Evolutionary conservation across 2,797 vertebrate genomes (phyloP).

Genomic region (Spinibarbus caldwelli): DNA sequence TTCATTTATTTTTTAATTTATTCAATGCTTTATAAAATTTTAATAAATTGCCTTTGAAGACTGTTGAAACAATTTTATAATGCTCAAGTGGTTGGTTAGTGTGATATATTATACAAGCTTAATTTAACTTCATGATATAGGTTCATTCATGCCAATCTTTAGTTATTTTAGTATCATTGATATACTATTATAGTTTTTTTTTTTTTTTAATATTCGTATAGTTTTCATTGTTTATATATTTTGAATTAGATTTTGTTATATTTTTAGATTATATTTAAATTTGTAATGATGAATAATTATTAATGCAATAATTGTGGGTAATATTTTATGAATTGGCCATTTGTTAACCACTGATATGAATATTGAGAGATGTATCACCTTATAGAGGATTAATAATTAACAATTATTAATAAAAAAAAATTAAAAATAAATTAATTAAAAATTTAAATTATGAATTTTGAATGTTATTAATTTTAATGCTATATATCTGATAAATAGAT

Average conservation of each 20-base stretch:
- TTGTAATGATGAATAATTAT: neutral
- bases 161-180: neutral
- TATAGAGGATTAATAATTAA: too few species aligned
- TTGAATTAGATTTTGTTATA: neutral
- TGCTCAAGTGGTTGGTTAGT: neutral
- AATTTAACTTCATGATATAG: neutral
- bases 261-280: neutral
- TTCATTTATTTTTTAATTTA: conserved; percentile 9
- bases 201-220: too few species aligned
- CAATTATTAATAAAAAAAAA: neutral
- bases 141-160: neutral
- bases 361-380: neutral
- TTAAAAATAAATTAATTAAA: neutral
- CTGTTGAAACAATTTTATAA: neutral
- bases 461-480: too few species aligned
- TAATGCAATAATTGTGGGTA: neutral
- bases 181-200: neutral
- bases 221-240: neutral
- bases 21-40: neutral
- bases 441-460: neutral
- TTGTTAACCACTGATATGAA: neutral
- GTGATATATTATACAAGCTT: neutral
- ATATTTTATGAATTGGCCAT: neutral
- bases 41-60: neutral
- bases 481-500: neutral